These are phyloP conservation scores for Rhinoderma darwinii DNA, from an alignment of 2,113 vertebrate genomes.

Conservation along the genomic window DNA sequence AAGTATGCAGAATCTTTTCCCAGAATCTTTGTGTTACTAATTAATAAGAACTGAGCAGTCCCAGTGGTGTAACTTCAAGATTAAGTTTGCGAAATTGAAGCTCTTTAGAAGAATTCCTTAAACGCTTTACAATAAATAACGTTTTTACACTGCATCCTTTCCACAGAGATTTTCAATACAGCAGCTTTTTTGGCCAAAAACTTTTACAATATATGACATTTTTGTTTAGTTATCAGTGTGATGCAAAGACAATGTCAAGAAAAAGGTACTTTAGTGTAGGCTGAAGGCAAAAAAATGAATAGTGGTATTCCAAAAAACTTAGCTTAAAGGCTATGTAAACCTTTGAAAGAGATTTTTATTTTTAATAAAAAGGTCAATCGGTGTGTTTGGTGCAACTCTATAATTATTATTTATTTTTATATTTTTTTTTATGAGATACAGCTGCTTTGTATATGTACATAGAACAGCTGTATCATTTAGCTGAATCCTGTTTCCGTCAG, in stretches of 20 bases:
- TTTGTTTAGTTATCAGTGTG: neutral
- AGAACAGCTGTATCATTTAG: no score
- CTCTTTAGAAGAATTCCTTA: neutral
- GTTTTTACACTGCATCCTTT: neutral
- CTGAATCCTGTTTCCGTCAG: no score
- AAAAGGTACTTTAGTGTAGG: neutral
- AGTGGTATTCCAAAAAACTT: neutral
- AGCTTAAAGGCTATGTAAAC: no score
- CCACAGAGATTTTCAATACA: neutral
- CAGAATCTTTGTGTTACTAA: conserved; percentile 18
- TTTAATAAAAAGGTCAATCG: no score
- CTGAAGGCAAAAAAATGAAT: neutral
- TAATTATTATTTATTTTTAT: no score
- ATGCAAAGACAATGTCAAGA: neutral
- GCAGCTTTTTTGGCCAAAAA: neutral
- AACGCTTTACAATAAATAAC: neutral
- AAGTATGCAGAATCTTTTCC: conserved; percentile 13
- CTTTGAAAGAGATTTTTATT: no score
- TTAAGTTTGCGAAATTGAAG: neutral
- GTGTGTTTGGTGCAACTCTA: no score
- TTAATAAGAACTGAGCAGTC: neutral
- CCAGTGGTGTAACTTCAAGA: neutral
- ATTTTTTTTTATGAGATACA: no score
- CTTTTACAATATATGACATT: neutral
- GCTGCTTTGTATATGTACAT: no score